These are phyloP conservation scores for Bimastos eiseni DNA, from an alignment of 2,888 invertebrate species.

Conservation along the genomic window DNA sequence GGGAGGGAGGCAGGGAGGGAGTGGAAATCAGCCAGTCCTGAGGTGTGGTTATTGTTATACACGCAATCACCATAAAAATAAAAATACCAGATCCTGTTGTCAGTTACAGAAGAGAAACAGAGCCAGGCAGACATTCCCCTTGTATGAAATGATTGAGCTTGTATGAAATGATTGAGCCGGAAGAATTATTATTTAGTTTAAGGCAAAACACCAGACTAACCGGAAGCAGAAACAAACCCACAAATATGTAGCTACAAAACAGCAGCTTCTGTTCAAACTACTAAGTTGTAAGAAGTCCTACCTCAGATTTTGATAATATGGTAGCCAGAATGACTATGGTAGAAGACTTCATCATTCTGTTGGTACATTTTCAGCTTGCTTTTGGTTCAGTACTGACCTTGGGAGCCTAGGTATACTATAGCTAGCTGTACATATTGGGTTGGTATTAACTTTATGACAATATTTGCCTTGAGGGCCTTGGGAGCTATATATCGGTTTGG, in stretches of 20 bases:
- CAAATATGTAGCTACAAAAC: too few relatives aligned
- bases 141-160: background rate
- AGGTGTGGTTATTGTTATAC: constrained; percentile 5
- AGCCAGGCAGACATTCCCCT: background rate
- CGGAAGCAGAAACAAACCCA: background rate
- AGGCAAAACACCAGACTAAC: too few relatives aligned
- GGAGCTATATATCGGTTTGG: too few relatives aligned
- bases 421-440: background rate
- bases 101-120: background rate
- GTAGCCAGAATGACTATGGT: background rate
- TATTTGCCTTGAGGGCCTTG: too few relatives aligned
- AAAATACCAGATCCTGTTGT: background rate
- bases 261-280: too few relatives aligned
- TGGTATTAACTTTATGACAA: background rate
- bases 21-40: background rate
- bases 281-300: too few relatives aligned
- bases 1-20: too few relatives aligned
- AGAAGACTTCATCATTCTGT: background rate
- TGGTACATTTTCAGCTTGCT: background rate
- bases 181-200: background rate
- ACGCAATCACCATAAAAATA: constrained; percentile 13
- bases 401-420: too few relatives aligned
- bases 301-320: background rate
- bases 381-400: background rate
- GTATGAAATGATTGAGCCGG: background rate